Base-by-base conservation (phyloP, 2,797 vertebrate genomes). In the Leptodactylus fallax region DNA sequence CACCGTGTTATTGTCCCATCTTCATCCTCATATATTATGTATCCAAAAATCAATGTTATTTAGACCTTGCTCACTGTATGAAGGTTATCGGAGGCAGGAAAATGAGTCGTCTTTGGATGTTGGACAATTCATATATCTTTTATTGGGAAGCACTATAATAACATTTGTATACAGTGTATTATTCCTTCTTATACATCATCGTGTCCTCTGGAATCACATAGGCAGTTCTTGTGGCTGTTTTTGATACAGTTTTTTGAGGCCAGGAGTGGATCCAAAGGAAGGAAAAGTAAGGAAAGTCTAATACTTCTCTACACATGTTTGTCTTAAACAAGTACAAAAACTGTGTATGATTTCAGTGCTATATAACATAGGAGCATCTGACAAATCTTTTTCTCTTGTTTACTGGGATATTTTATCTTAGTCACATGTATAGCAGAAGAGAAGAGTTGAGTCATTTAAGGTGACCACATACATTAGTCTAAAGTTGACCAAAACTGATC, bases 31-130 rank as follows among this genome's bases (percentile, higher is more conserved):
- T 84, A 84, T 69, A 84, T 84, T 84, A 84, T 84, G 83, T 61
- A 84, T 84, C 83, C 56, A 84, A 84, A 61, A 84, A 84, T 84
- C 83, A 76, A 84, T 84, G 69, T 76, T 21, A 74, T 84, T 84
- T 84, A 84, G 83, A 76, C 83, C 71, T 84, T 84, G 83, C n/a
- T 74, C 36, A 7, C 55, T 9, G 45, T n/a, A 84, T 60, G 83
- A 84, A 84, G 83, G 83, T 84, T 84, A 84, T 84, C 56, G 49
- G 83, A 61, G 7, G 65, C 5, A 51, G 13, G 6, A 47, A 84
- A 45, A 21, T 25, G 49, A 51, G 47, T 23, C n/a, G 7, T 53
- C 45, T 10, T 65, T 81, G 36, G 11, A 65, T 49, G 36, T 65
- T 51, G 63, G 47, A 82, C 8, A 49, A 27, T 49, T 36, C 6